Base-by-base conservation (phyloP, 2,113 vertebrate species). In the Cryptotis parvus region DNA sequence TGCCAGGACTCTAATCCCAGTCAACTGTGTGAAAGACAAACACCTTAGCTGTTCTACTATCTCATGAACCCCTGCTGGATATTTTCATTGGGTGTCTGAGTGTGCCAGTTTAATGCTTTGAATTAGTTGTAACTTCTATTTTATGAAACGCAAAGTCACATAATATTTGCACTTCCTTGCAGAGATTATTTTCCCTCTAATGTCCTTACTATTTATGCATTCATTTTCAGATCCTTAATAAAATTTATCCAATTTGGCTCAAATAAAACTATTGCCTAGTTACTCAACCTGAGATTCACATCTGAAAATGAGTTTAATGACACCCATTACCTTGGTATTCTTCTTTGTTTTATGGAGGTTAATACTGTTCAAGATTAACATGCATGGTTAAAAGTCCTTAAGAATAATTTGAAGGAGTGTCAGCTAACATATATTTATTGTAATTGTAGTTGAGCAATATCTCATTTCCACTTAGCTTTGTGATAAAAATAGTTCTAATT, bases 401-500 rank as follows among this genome's bases (percentile, higher is more conserved):
- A 52, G 63, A 41, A n/a, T 79, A 72, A 75, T 90, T 83, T 85
- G 79, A 95, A 90, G 45, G 76, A 39, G 0, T 77, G 49, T 92
- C 72, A 91, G 58, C 77, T 92, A 95, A 37, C 74, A 78, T 93
- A 2, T 94, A 80, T 92, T 97, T 94, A 94, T 69, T 68, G 52
- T 91, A 93, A 90, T 90, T 90, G 77, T 63, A 35, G 52, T 94
- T 85, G 70, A 81, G 75, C 39, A 92, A 66, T 94, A 91, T 93
- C 82, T 92, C 90, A 93, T 95, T 95, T 95, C 74, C 90, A 96
- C 84, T 86, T 85, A 65, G 66, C 68, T 81, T 79, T 73, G 52
- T 85, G 84, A 65, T 97, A 96, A 93, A 94, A 94, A 95, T 95
- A 96, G 87, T 69, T 95, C 76, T 91, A 84, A 95, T 95, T 82